Percentiles rank a stretch among this genome's conserved stretches.
Evolutionary conservation across 2,113 vertebrate genomes (phyloP).

Genomic region (Fulmarus glacialis): DNA sequence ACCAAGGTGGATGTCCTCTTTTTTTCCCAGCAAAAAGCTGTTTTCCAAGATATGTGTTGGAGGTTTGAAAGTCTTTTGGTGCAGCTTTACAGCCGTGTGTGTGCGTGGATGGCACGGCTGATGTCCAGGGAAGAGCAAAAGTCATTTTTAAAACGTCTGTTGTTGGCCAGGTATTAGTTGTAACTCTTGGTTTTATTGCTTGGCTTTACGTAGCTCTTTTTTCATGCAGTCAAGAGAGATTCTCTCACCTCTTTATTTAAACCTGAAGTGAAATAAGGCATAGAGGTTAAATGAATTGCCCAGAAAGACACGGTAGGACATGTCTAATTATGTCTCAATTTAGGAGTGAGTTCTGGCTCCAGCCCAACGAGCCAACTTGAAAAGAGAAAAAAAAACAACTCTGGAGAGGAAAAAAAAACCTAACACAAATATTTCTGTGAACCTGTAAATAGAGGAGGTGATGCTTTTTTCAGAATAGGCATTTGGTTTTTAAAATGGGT

Average conservation of each 20-base stretch:
- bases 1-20: background rate
- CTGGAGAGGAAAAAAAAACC: background rate
- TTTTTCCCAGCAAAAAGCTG: background rate
- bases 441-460: background rate
- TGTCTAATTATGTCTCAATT: background rate
- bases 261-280: background rate
- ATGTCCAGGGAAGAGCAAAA: background rate
- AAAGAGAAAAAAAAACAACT: background rate
- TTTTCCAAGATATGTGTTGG: background rate
- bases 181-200: background rate
- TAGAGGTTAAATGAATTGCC: background rate
- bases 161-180: background rate
- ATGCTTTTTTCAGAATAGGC: background rate
- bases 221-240: background rate
- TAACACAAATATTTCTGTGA: background rate
- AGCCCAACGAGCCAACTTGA: background rate
- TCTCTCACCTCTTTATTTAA: background rate
- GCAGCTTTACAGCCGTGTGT: background rate
- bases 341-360: background rate
- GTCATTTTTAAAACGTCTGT: background rate
- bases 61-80: background rate
- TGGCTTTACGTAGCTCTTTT: background rate
- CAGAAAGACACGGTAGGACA: background rate
- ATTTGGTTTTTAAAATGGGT: background rate
- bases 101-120: rapidly evolving